Evolutionary conservation across 2,113 vertebrate species (phyloP).

Genomic region (Enhydra lutris): DNA sequence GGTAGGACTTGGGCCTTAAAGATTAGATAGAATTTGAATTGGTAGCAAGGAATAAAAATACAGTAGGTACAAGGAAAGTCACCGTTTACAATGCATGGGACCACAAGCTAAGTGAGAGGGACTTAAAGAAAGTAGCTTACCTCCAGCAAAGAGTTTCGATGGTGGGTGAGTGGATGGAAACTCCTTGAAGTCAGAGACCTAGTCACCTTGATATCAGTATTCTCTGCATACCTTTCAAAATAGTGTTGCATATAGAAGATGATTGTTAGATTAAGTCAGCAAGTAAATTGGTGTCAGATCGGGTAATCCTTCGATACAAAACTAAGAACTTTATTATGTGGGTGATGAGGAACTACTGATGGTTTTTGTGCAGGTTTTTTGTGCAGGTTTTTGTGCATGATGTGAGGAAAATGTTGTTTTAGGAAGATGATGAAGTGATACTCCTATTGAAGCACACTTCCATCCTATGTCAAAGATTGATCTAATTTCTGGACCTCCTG

Average conservation of each 20-base stretch:
- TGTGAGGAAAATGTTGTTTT: constrained; percentile 12
- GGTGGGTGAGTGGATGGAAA: neutral
- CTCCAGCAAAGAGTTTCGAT: neutral
- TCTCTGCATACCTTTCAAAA: constrained; percentile 3
- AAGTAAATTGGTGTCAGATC: neutral
- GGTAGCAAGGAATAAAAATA: neutral
- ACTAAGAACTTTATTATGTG: neutral
- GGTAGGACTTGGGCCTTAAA: neutral
- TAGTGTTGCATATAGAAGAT: neutral
- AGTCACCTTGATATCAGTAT: constrained; percentile 4
- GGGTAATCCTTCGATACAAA: neutral
- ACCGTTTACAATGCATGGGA: neutral
- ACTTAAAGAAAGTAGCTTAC: constrained; percentile 9
- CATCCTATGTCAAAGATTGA: neutral
- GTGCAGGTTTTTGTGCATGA: neutral
- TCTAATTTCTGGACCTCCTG: neutral
- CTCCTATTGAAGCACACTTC: neutral
- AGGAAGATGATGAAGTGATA: neutral
- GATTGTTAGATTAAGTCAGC: neutral
- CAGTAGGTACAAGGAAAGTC: neutral
- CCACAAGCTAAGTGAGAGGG: neutral
- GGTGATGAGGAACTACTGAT: neutral
- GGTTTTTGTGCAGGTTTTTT: neutral
- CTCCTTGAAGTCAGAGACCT: neutral
- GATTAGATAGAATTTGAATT: neutral